Evolutionary conservation across 2,113 vertebrate species (phyloP).

Genomic region (Lepisosteus oculatus): DNA sequence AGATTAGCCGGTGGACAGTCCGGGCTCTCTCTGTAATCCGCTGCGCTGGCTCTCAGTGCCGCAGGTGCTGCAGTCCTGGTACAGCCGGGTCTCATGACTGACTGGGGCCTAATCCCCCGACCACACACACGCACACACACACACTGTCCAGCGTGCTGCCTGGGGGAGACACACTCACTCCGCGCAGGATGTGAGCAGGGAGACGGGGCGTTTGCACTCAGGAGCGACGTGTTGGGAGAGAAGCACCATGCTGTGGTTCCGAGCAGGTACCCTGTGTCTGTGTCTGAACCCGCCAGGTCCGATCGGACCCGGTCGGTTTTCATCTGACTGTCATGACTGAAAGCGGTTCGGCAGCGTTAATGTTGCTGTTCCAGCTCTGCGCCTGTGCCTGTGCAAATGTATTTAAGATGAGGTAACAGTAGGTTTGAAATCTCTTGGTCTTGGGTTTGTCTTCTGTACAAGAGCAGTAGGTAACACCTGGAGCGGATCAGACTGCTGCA

Average conservation of each 20-base stretch:
- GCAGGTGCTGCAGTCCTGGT: conserved; percentile 72
- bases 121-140: conserved; percentile 46
- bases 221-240: conserved; percentile 59
- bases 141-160: conserved; percentile 29
- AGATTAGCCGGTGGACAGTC: too few species aligned
- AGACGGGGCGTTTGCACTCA: conserved; percentile 33
- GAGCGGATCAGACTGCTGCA: too few species aligned
- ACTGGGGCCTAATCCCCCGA: conserved; percentile 68
- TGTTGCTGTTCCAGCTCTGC: not conserved
- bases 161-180: conserved; percentile 16
- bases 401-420: too few species aligned
- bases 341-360: too few species aligned
- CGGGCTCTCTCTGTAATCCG: conserved; percentile 52
- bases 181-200: conserved; percentile 38
- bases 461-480: too few species aligned
- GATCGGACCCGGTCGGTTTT: too few species aligned
- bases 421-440: too few species aligned
- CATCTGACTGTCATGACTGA: too few species aligned
- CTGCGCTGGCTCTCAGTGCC: conserved; percentile 54
- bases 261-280: conserved; percentile 59
- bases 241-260: conserved; percentile 72
- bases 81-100: conserved; percentile 73
- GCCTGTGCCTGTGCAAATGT: not conserved
- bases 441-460: too few species aligned
- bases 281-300: not conserved